phyloP scores from a whole-genome alignment of 2,797 vertebrate species.

The Sphenopsis melanotis region DNA sequence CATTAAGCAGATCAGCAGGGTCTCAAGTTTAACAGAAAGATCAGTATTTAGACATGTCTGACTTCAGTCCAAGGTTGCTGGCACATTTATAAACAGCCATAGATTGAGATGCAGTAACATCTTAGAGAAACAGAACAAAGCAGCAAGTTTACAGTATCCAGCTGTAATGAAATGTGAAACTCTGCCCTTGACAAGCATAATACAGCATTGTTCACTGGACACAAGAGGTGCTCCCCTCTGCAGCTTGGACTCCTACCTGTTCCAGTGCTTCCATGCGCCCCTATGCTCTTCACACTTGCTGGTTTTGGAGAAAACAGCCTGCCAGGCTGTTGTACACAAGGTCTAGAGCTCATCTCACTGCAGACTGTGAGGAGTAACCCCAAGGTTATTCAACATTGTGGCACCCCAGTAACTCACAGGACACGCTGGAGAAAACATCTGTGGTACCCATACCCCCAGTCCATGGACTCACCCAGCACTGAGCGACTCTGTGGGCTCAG shows the following conservation, averaged over 20 bases:
- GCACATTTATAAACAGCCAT: background rate
- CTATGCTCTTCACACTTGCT: rapidly evolving
- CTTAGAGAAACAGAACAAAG: background rate
- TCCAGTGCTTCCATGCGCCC: background rate
- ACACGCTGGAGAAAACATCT: background rate
- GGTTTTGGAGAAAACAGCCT: background rate
- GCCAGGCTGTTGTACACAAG: background rate
- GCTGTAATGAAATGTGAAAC: background rate
- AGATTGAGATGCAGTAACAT: background rate
- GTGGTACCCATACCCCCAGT: background rate
- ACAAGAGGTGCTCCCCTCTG: background rate
- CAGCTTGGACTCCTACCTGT: background rate
- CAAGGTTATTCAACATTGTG: background rate
- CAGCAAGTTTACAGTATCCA: background rate
- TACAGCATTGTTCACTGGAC: background rate
- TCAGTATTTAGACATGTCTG: background rate
- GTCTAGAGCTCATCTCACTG: background rate
- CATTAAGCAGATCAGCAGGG: background rate
- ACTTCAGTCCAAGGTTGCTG: background rate
- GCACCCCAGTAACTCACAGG: background rate
- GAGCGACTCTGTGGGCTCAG: rapidly evolving
- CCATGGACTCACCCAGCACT: background rate
- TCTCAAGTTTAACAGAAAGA: background rate
- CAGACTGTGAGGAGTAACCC: rapidly evolving
- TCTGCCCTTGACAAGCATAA: background rate